These are phyloP conservation scores for Ameiurus melas DNA, from an alignment of 2,113 vertebrate species.

Conservation along the genomic window DNA sequence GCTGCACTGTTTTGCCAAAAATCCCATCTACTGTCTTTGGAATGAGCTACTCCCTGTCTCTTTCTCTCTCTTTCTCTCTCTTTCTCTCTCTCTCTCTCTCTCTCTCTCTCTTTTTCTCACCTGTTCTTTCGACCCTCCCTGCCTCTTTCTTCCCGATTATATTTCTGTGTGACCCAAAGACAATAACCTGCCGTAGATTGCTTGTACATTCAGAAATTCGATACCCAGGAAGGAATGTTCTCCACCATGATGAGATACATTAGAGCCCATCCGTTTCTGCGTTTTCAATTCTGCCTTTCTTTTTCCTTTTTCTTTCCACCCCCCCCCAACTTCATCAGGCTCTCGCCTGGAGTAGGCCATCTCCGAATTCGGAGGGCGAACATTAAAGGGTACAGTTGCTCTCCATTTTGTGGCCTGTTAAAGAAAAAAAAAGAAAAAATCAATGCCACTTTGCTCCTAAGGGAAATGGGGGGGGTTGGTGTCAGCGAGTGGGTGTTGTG, in stretches of 20 bases:
- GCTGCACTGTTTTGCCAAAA: constrained; percentile 4
- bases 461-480: constrained; percentile 18
- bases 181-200: constrained; percentile 3
- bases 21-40: constrained; percentile 30
- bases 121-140: neutral
- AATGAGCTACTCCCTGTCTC: constrained; percentile 5
- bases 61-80: neutral
- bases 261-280: constrained; percentile 55
- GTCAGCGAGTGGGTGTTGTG: neutral
- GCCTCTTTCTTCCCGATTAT: neutral
- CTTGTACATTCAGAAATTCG: constrained; percentile 8
- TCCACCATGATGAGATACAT: constrained; percentile 58
- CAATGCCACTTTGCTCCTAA: constrained; percentile 48
- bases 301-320: constrained; percentile 55
- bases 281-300: constrained; percentile 60
- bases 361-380: constrained; percentile 7
- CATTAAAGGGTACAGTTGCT: constrained; percentile 45
- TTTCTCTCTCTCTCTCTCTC: neutral
- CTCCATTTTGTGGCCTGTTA: constrained; percentile 36
- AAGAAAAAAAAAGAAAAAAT: constrained; percentile 36
- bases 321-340: constrained; percentile 57
- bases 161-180: neutral
- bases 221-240: constrained; percentile 10
- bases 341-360: constrained; percentile 58
- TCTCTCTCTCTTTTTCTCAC: neutral